Evolutionary conservation across 2,797 vertebrate species (phyloP), one percentile per base, ranked within the genome.

Genomic region (Coregonus sp.): DNA sequence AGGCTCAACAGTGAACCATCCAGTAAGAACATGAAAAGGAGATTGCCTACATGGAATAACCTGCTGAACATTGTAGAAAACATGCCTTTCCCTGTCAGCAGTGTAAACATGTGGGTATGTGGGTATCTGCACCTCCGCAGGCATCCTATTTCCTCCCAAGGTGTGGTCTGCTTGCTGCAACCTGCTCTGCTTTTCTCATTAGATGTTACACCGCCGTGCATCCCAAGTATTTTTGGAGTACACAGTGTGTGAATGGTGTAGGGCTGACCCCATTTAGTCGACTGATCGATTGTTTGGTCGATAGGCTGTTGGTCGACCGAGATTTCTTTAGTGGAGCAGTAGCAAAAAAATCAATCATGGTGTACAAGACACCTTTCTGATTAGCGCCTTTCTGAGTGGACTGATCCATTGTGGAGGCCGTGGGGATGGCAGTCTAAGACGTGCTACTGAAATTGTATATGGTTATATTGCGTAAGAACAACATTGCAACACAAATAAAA

Each of bases 151-250:
- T 89, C 79, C 77, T 85, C 77, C 81, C 68, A 75, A 82, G 85
- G 86, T 83, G 82, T 82, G 80, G 78, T 88, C 83, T 81, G 74
- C 6, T 18, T 54, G 80, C 71, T 72, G 14, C 70, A 76, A 65
- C 75, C 75, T 81, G 73, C 79, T 82, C 81, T 76, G 85, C 82
- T 85, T 90, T 90, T 88, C 81, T 86, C 85, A 90, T 91, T 89
- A 85, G 83, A 86, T 89, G 86, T 81, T 75, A 81, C 47, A 76
- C 86, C 82, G 81, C 80, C 80, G 72, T 88, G 84, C 87, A 87
- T 87, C 78, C 84, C 74, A 82, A 91, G 86, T 92, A 91, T 90
- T 91, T 91, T 84, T 90, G 84, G 86, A 89, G 87, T 88, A 85
- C 76, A 86, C 82, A 86, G 85, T 82, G 83, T 80, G 81, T 82